Evolutionary conservation across 2,113 vertebrate species (phyloP).

Genomic region (Lathamus discolor): DNA sequence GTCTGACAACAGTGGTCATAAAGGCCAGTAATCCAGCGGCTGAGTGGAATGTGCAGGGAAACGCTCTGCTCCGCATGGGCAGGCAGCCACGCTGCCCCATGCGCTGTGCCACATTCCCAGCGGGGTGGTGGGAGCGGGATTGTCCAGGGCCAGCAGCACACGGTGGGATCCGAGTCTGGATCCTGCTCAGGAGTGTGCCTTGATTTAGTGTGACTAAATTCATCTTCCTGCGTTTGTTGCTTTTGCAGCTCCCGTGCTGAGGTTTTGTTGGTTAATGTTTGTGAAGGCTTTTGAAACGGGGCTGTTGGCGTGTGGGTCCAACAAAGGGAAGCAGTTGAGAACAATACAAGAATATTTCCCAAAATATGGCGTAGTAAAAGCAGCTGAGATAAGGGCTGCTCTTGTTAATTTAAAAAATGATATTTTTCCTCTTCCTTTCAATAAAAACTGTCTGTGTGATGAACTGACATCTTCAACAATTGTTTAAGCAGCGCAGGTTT

Average conservation of each 20-base stretch:
- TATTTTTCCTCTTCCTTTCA: slow-evolving; percentile 52
- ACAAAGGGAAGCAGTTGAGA: slow-evolving; percentile 13
- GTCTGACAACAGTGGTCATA: neutral
- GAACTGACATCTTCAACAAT: slow-evolving; percentile 58
- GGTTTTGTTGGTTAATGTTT: slow-evolving; percentile 32
- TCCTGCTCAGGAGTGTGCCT: accelerated
- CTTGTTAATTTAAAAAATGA: slow-evolving; percentile 60
- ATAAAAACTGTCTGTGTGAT: slow-evolving; percentile 55
- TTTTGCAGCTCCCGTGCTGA: neutral
- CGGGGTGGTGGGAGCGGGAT: accelerated
- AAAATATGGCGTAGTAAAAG: slow-evolving; percentile 4
- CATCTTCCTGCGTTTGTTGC: neutral
- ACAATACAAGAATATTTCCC: neutral
- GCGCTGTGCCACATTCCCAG: neutral
- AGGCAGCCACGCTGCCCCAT: accelerated
- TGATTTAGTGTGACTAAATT: neutral
- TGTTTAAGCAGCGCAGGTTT: slow-evolving; percentile 50
- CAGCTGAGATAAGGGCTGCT: slow-evolving; percentile 51
- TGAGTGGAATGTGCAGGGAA: accelerated
- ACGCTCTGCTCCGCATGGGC: accelerated
- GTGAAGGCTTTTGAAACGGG: slow-evolving; percentile 32
- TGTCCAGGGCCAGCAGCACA: accelerated
- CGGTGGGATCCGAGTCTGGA: accelerated
- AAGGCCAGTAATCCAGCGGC: neutral
- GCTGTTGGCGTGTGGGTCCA: neutral